Conservation (phyloP, 2,888 invertebrate species). For the Ormyrus rosae region DNA sequence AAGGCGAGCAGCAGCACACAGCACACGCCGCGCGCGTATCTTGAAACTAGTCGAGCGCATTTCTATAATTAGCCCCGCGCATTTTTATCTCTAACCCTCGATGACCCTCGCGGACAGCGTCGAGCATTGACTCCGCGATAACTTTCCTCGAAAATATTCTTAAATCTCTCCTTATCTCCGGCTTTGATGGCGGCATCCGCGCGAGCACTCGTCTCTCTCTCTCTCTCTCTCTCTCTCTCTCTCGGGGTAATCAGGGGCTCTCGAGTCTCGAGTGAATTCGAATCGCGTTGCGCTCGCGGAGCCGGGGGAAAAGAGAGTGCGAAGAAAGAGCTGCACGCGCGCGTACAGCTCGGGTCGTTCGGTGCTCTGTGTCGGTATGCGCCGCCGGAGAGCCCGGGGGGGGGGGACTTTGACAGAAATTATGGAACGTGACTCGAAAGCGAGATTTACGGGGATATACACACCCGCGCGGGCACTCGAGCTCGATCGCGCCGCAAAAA, state of each 20-base stretch:
- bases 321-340: conserved; percentile 17
- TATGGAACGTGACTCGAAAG: conserved; percentile 66
- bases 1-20: background rate
- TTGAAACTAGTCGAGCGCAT: background rate
- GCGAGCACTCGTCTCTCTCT: background rate
- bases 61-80: conserved; percentile 45
- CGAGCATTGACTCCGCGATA: conserved; percentile 45
- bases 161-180: conserved; percentile 5
- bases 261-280: conserved; percentile 24
- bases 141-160: conserved; percentile 39
- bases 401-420: conserved; percentile 55
- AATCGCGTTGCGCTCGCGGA: conserved; percentile 5
- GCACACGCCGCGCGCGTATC: no score
- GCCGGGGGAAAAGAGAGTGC: conserved; percentile 36
- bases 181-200: conserved; percentile 41
- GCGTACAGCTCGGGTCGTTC: conserved; percentile 12
- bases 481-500: conserved; percentile 32
- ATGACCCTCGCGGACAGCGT: conserved; percentile 27
- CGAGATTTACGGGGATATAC: conserved; percentile 62
- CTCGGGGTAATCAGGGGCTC: conserved; percentile 34
- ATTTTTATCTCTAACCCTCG: conserved; percentile 33
- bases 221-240: background rate
- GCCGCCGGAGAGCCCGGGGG: conserved; percentile 23
- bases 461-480: conserved; percentile 21
- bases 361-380: conserved; percentile 1